These are phyloP conservation scores for Drosophila borborema DNA, from an alignment of 2,888 invertebrate genomes.

Conservation along the genomic window DNA sequence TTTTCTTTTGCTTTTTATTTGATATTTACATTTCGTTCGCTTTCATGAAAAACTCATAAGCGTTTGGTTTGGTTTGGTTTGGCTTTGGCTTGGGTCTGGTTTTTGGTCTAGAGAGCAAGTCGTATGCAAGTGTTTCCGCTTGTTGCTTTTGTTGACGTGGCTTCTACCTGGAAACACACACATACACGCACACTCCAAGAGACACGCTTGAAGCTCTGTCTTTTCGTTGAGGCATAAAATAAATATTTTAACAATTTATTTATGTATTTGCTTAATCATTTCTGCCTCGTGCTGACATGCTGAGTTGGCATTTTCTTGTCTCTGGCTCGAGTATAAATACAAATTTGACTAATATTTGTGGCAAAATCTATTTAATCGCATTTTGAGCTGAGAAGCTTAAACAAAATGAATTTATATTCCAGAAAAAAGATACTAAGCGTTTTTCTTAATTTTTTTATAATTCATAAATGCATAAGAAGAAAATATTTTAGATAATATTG, in stretches of 20 bases:
- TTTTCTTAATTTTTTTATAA: too few relatives aligned
- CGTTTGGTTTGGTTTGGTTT: conserved; percentile 8
- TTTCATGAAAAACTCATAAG: conserved; percentile 44
- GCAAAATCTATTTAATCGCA: neutral
- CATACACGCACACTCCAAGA: neutral
- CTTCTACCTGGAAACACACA: conserved; percentile 17
- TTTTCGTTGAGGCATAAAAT: conserved; percentile 37
- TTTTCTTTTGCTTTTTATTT: conserved; percentile 32
- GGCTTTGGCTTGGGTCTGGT: neutral
- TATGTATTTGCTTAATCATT: conserved; percentile 52
- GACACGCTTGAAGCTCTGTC: conserved; percentile 16
- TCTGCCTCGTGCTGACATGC: conserved; percentile 22
- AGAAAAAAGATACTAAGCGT: too few relatives aligned
- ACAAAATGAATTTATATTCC: neutral
- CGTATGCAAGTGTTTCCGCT: conserved; percentile 54
- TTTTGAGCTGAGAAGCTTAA: neutral
- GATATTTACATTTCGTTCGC: conserved; percentile 52
- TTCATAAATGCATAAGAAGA: too few relatives aligned
- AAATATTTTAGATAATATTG: too few relatives aligned
- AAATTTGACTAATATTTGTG: neutral
- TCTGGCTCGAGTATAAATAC: neutral
- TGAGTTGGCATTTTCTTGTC: conserved; percentile 25
- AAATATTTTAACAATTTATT: conserved; percentile 66
- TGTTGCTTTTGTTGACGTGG: conserved; percentile 28
- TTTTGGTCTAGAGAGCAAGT: conserved; percentile 24